phyloP scores from a whole-genome alignment of 2,888 invertebrate species.

The Stegana nigrithorax region DNA sequence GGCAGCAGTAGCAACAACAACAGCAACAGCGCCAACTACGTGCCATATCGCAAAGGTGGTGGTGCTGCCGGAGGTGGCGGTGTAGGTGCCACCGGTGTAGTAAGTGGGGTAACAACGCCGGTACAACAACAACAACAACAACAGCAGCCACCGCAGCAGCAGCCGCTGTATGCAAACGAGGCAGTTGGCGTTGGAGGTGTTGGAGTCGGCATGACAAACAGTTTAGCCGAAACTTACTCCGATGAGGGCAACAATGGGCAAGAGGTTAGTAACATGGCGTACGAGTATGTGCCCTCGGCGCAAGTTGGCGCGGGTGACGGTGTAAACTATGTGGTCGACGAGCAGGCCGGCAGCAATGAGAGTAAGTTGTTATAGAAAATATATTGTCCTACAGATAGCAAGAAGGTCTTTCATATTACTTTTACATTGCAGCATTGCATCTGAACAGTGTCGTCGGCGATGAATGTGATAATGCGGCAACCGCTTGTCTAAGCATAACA shows the following conservation, averaged over 20 bases:
- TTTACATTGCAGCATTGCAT: not conserved
- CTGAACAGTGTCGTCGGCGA: conserved; percentile 28
- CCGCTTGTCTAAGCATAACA: conserved; percentile 59
- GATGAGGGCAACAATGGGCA: conserved; percentile 37
- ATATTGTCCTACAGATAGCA: not conserved
- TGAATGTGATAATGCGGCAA: conserved; percentile 60
- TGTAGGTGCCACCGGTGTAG: conserved; percentile 12
- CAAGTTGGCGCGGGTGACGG: conserved; percentile 15
- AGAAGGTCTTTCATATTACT: not conserved
- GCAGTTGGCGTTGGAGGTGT: no score
- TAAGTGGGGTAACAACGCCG: no score
- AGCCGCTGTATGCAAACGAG: conserved; percentile 42
- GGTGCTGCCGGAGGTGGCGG: not conserved
- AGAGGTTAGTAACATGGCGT: conserved; percentile 41
- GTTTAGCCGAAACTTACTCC: conserved; percentile 53
- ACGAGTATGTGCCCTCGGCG: conserved; percentile 31
- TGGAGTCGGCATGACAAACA: conserved; percentile 41
- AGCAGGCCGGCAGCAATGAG: conserved; percentile 4
- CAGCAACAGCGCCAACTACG: not conserved
- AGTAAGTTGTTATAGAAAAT: not conserved
- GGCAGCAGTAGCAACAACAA: not conserved
- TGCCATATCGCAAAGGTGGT: not conserved
- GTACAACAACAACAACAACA: conserved; percentile 32
- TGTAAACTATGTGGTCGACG: conserved; percentile 2
- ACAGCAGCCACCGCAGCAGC: conserved; percentile 19